phyloP scores from a whole-genome alignment of 2,888 invertebrate genomes.

The Selenia dentaria region DNA sequence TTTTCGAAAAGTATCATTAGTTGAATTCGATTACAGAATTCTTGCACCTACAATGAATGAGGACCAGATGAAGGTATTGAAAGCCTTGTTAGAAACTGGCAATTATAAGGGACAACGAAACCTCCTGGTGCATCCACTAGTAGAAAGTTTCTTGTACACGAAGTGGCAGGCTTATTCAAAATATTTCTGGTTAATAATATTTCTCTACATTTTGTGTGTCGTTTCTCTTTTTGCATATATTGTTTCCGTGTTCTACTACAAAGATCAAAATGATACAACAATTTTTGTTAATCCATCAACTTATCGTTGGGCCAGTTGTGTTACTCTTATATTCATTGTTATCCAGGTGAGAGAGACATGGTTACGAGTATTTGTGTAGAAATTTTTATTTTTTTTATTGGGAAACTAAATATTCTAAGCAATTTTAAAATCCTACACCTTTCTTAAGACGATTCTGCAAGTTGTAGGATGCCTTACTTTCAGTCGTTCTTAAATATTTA shows the following conservation, averaged over 20 bases:
- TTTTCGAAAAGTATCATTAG: background rate
- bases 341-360: too few species aligned
- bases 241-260: constrained; percentile 7
- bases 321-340: too few species aligned
- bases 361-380: too few species aligned
- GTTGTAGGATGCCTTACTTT: too few species aligned
- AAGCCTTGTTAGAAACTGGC: constrained; percentile 4
- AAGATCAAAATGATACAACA: constrained; percentile 3
- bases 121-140: constrained; percentile 74
- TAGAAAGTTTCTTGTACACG: constrained; percentile 77
- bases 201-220: background rate
- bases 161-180: constrained; percentile 68
- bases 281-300: too few species aligned
- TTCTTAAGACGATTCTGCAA: too few species aligned
- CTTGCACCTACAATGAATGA: background rate
- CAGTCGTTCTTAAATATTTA: too few species aligned
- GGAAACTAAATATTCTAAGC: too few species aligned
- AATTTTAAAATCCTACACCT: too few species aligned
- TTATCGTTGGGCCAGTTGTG: too few species aligned
- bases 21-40: constrained; percentile 5
- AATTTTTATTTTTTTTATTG: too few species aligned
- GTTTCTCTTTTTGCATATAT: background rate
- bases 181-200: constrained; percentile 5
- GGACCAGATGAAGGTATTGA: constrained; percentile 1
- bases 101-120: constrained; percentile 53